Conservation (phyloP, 1,140 invertebrate species). For the Argopecten irradians region DNA sequence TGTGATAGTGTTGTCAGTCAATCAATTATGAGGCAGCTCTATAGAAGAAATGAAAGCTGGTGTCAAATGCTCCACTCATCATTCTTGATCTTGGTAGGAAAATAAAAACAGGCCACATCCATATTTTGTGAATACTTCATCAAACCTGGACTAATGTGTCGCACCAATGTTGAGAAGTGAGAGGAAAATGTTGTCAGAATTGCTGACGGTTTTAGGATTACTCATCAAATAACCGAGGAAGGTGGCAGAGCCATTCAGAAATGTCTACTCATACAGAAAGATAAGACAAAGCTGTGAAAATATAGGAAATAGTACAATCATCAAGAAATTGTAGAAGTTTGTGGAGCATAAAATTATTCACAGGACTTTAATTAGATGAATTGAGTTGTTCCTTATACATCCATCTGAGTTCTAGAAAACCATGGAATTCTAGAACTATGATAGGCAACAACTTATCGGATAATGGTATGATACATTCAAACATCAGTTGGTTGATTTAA, state of each 20-base stretch:
- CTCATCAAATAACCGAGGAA: not conserved
- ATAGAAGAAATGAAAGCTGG: not conserved
- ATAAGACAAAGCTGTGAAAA: not conserved
- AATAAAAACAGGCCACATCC: not conserved
- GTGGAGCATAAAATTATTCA: not conserved
- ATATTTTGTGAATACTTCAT: not conserved
- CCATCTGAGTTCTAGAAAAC: not conserved
- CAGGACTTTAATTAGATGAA: not conserved
- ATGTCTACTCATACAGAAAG: not conserved
- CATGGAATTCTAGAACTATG: not conserved
- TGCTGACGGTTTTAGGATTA: not conserved
- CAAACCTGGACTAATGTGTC: not conserved
- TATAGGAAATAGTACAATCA: not conserved
- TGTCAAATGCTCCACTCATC: not conserved
- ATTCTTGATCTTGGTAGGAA: not conserved
- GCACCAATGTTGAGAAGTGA: not conserved
- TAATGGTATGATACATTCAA: no score
- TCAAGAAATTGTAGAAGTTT: not conserved
- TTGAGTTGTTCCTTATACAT: not conserved
- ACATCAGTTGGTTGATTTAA: no score
- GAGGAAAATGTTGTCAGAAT: not conserved
- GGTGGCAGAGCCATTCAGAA: not conserved
- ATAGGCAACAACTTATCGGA: no score
- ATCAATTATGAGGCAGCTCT: not conserved
- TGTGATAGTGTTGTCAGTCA: not conserved